Conservation (phyloP, 2,888 invertebrate genomes). For the Pterostichus madidus region DNA sequence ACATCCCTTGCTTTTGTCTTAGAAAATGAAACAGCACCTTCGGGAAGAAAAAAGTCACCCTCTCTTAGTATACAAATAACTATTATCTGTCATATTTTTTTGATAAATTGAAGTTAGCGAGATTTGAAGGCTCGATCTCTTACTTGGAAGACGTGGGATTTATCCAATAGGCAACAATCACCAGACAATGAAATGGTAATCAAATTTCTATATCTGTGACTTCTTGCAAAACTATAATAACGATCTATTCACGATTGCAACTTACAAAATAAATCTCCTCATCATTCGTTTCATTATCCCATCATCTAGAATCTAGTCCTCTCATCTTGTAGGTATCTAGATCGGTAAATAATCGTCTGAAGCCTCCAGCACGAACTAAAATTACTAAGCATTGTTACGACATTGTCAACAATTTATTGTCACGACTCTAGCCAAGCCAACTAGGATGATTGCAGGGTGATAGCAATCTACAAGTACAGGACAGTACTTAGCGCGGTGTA, state of each 20-base stretch:
- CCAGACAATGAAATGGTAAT: too few species aligned
- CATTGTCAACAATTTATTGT: constrained; percentile 43
- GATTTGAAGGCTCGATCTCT: too few species aligned
- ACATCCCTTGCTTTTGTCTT: too few species aligned
- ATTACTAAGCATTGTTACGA: constrained; percentile 29
- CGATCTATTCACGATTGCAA: neutral
- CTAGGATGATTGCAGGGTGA: constrained; percentile 32
- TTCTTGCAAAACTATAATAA: neutral
- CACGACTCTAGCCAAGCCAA: constrained; percentile 13
- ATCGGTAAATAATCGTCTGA: constrained; percentile 12
- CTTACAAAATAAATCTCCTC: neutral
- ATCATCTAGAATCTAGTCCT: neutral
- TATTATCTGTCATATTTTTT: too few species aligned
- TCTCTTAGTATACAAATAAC: too few species aligned
- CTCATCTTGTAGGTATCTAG: neutral
- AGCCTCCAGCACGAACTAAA: constrained; percentile 4
- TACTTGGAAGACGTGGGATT: too few species aligned
- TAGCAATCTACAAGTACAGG: constrained; percentile 29
- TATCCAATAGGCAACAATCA: too few species aligned
- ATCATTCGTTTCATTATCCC: constrained; percentile 10
- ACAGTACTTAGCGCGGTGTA: neutral
- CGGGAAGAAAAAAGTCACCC: too few species aligned
- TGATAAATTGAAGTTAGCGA: too few species aligned
- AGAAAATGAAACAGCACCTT: too few species aligned
- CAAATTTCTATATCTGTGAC: neutral